Conservation (phyloP, 2,888 invertebrate genomes). For the Sialis fuliginosa region DNA sequence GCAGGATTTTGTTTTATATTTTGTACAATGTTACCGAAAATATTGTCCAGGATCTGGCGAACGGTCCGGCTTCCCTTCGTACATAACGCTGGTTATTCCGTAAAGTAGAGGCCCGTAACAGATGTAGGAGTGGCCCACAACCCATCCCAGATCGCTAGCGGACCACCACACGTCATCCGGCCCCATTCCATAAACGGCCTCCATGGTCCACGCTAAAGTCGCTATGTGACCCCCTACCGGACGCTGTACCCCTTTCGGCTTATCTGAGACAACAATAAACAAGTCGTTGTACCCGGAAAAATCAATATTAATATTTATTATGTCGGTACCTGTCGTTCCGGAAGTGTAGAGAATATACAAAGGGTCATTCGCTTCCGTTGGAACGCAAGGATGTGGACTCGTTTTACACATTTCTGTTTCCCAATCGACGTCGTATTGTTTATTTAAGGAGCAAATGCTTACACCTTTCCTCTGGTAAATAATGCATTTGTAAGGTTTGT, state of each 20-base stretch:
- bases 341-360: conserved; percentile 87
- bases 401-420: conserved; percentile 46
- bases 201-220: conserved; percentile 70
- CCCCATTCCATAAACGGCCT: conserved; percentile 59
- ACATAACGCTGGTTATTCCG: conserved; percentile 66
- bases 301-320: background rate
- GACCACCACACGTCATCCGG: conserved; percentile 79
- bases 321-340: conserved; percentile 47
- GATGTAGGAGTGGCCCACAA: conserved; percentile 89
- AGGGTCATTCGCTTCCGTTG: conserved; percentile 78
- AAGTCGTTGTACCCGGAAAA: background rate
- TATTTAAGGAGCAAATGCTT: conserved; percentile 40
- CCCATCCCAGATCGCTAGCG: conserved; percentile 81
- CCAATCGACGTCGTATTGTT: conserved; percentile 60
- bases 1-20: no score
- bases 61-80: conserved; percentile 87
- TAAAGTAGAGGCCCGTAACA: conserved; percentile 77
- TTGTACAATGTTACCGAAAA: conserved; percentile 42
- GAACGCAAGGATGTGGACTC: conserved; percentile 59
- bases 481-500: conserved; percentile 62
- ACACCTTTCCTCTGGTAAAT: conserved; percentile 64
- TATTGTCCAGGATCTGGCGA: conserved; percentile 87
- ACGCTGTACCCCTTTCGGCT: conserved; percentile 67
- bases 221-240: conserved; percentile 82
- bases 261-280: conserved; percentile 23